These are phyloP conservation scores for Chrysemys picta DNA, from an alignment of 2,113 vertebrate genomes.

Conservation along the genomic window DNA sequence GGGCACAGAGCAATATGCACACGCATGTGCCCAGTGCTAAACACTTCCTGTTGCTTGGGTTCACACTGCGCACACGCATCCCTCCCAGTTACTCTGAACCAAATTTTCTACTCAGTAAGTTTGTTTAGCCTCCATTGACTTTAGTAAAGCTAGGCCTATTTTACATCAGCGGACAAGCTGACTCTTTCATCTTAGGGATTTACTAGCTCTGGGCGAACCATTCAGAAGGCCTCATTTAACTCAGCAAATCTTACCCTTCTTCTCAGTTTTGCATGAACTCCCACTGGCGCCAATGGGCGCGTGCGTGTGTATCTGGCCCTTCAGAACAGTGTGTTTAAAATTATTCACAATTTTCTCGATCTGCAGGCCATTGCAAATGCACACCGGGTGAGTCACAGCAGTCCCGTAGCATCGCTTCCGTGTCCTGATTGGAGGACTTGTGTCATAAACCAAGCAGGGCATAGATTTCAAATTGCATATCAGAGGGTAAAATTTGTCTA, in stretches of 20 bases:
- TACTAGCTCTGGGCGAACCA: neutral
- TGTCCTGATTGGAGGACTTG: rapidly evolving
- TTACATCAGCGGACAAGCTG: neutral
- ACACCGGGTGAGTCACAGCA: rapidly evolving
- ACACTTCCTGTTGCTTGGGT: neutral
- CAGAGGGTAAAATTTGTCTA: neutral
- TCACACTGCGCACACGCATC: neutral
- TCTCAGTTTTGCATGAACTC: neutral
- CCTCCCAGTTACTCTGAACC: neutral
- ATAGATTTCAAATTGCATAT: neutral
- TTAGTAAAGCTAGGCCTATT: neutral
- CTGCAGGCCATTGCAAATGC: neutral
- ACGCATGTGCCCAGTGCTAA: too few relatives aligned
- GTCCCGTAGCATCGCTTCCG: rapidly evolving
- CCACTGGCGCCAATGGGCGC: neutral
- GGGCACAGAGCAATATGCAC: neutral
- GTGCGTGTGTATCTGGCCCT: neutral
- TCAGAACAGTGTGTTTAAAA: neutral
- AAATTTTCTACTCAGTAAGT: neutral
- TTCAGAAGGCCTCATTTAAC: neutral
- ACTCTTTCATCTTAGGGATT: neutral
- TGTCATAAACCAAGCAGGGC: neutral
- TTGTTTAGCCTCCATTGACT: neutral
- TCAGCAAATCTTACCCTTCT: rapidly evolving
- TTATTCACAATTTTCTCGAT: neutral